Evolutionary conservation across 2,797 vertebrate genomes (phyloP).

Genomic region (Coreius guichenoti): DNA sequence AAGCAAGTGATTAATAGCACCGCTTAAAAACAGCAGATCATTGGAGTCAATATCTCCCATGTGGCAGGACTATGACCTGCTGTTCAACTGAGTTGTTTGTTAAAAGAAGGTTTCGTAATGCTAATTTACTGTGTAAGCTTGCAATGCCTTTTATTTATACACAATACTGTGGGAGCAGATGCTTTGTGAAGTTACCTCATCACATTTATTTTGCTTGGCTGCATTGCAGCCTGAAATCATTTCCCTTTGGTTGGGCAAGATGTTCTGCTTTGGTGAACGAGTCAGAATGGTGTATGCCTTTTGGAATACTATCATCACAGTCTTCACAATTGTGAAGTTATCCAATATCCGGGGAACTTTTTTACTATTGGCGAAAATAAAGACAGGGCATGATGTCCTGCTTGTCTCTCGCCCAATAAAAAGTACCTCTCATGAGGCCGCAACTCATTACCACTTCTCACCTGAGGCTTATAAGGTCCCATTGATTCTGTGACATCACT

Average conservation of each 20-base stretch:
- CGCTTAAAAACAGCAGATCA: constrained; percentile 46
- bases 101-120: constrained; percentile 46
- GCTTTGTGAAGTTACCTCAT: constrained; percentile 41
- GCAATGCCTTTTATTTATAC: constrained; percentile 32
- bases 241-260: constrained; percentile 29
- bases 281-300: not conserved
- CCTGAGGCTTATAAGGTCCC: constrained; percentile 76
- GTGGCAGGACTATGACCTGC: constrained; percentile 40
- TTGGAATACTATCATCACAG: constrained; percentile 8
- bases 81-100: constrained; percentile 63
- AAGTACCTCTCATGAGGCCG: constrained; percentile 71
- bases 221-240: not conserved
- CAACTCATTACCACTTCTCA: constrained; percentile 71
- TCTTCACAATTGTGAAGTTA: constrained; percentile 23
- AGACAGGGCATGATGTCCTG: constrained; percentile 61
- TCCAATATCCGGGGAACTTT: constrained; percentile 41
- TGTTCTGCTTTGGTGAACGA: constrained; percentile 30
- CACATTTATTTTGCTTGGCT: constrained; percentile 29
- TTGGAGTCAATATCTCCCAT: constrained; percentile 42
- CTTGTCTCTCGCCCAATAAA: constrained; percentile 70
- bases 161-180: constrained; percentile 16
- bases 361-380: constrained; percentile 69
- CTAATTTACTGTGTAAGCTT: constrained; percentile 38
- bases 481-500: constrained; percentile 78
- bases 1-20: constrained; percentile 63